Conservation (phyloP, 2,888 invertebrate species). For the Agonopterix heracliana region DNA sequence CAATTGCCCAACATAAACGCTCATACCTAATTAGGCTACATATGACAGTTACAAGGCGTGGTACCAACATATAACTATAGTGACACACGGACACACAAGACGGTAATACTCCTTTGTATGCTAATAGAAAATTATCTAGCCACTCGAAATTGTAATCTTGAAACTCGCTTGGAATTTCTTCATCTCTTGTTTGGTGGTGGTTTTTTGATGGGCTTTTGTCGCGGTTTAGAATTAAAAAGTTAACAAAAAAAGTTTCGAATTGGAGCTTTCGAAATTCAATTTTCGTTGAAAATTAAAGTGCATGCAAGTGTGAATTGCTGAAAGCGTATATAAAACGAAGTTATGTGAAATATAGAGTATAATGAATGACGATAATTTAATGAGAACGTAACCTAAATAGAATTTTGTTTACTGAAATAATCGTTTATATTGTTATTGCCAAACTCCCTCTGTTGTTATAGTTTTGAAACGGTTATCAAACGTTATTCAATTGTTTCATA, state of each 20-base stretch:
- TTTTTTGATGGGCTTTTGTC: background rate
- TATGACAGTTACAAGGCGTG: conserved; percentile 73
- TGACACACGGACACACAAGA: conserved; percentile 64
- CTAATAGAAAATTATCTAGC: conserved; percentile 74
- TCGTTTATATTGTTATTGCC: no score
- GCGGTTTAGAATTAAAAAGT: no score
- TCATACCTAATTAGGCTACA: conserved; percentile 71
- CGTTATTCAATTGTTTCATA: background rate
- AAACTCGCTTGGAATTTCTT: conserved; percentile 72
- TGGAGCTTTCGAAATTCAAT: background rate
- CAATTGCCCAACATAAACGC: conserved; percentile 36
- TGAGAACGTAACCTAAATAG: no score
- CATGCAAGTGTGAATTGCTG: no score
- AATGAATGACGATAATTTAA: no score
- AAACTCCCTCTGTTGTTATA: no score
- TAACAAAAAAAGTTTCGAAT: background rate
- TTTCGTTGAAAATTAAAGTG: no score
- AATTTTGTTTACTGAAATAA: no score
- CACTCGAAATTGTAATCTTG: conserved; percentile 72
- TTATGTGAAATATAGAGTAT: no score
- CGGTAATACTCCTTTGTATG: conserved; percentile 75
- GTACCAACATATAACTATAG: conserved; percentile 45
- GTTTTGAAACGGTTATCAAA: no score
- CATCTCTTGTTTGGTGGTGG: conserved; percentile 56
- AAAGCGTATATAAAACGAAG: no score